Percentiles rank a stretch among this genome's conserved stretches.
phyloP scores from a whole-genome alignment of 2,888 invertebrate genomes.

The Ceratothoa steindachneri region DNA sequence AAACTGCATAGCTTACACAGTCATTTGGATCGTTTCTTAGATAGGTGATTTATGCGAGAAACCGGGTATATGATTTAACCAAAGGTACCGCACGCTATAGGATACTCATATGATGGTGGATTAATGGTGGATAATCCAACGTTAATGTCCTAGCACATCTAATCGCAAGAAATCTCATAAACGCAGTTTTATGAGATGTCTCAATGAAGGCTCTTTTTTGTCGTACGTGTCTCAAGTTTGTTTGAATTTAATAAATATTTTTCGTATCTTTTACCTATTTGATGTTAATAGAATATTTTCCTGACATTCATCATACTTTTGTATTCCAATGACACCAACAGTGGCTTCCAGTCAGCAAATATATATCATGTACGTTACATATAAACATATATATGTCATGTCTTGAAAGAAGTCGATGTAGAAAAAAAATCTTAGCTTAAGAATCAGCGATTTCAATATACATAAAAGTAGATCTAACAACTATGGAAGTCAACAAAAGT shows the following conservation, averaged over 20 bases:
- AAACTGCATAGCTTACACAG: slow-evolving; percentile 52
- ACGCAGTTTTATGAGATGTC: neutral
- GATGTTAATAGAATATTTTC: too few relatives aligned
- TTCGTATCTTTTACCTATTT: neutral
- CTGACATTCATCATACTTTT: neutral
- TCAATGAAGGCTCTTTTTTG: neutral
- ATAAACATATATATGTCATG: too few relatives aligned
- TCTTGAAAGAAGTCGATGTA: too few relatives aligned
- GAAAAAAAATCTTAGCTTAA: too few relatives aligned
- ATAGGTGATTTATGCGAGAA: slow-evolving; percentile 51
- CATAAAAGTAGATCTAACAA: too few relatives aligned
- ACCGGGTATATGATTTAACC: slow-evolving; percentile 53
- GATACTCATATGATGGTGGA: slow-evolving; percentile 25
- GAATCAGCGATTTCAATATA: too few relatives aligned
- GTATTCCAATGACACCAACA: neutral
- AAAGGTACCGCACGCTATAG: slow-evolving; percentile 51
- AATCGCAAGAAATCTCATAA: slow-evolving; percentile 16
- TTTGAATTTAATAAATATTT: too few relatives aligned
- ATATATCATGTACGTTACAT: too few relatives aligned
- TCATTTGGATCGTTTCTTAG: slow-evolving; percentile 52
- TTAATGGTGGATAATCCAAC: neutral
- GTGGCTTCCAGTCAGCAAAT: too few relatives aligned
- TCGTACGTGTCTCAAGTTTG: neutral
- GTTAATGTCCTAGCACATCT: slow-evolving; percentile 10
- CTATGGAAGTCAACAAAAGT: too few relatives aligned